These are phyloP conservation scores for Coreius guichenoti DNA, from an alignment of 2,797 vertebrate species.

Conservation along the genomic window DNA sequence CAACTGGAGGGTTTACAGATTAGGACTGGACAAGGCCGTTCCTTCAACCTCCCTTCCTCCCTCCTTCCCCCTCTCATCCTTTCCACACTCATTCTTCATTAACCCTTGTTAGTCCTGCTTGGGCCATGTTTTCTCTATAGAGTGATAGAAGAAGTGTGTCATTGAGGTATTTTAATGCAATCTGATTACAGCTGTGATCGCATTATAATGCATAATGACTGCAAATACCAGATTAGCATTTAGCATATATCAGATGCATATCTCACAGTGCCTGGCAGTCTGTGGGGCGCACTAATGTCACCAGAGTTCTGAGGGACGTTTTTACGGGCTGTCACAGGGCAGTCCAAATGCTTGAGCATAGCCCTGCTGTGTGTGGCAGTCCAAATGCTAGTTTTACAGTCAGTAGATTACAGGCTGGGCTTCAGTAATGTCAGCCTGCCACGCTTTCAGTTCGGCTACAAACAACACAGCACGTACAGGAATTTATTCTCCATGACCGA, in stretches of 20 bases:
- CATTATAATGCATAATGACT: slow-evolving; percentile 82
- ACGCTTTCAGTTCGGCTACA: slow-evolving; percentile 69
- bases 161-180: slow-evolving; percentile 81
- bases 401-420: slow-evolving; percentile 81
- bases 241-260: slow-evolving; percentile 66
- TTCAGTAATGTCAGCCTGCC: slow-evolving; percentile 79
- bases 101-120: slow-evolving; percentile 52
- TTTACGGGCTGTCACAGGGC: slow-evolving; percentile 66
- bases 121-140: slow-evolving; percentile 37
- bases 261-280: slow-evolving; percentile 41
- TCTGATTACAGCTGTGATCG: slow-evolving; percentile 87
- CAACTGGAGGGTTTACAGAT: slow-evolving; percentile 68
- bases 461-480: slow-evolving; percentile 71
- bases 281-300: slow-evolving; percentile 62
- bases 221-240: slow-evolving; percentile 81
- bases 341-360: slow-evolving; percentile 2
- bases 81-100: slow-evolving; percentile 50
- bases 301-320: slow-evolving; percentile 65
- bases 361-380: slow-evolving; percentile 78
- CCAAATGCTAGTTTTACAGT: slow-evolving; percentile 82
- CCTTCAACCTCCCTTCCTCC: slow-evolving; percentile 64
- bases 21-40: slow-evolving; percentile 65
- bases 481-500: slow-evolving; percentile 66
- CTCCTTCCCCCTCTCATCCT: slow-evolving; percentile 56
- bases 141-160: slow-evolving; percentile 74